Base-by-base conservation (phyloP, 2,797 vertebrate genomes). In the Anguilla obscura region DNA sequence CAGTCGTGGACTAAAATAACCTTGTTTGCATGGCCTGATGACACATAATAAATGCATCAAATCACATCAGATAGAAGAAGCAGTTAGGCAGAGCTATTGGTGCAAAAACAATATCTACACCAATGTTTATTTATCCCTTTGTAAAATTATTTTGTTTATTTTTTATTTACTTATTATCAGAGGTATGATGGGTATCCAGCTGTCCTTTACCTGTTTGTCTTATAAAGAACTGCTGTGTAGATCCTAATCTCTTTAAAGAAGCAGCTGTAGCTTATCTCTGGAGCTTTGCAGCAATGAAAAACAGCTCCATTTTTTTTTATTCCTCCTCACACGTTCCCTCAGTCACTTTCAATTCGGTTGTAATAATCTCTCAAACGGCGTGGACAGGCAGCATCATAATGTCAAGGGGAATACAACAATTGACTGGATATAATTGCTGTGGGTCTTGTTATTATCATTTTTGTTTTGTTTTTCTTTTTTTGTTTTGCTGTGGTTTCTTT, bases 221-320 rank as follows among this genome's bases (percentile, higher is more conserved):
- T 89, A 90, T 63, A 86, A 58, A 83, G 60, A 84, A 89, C 87
- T 71, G 18, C 86, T 88, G 50, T 89, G 85, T 88, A 88, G 88
- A 93, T 92, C 56, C 88, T 92, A 91, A 93, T 93, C 91, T 93
- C 24, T 27, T 86, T 91, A 92, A 90, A 92, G 30, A 85, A 90
- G 86, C 89, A 91, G 88, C 52, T 85, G 50, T 80, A 88, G 84
- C 89, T 90, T 90, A 91, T 88, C 90, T 91, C 63, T 56, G 0
- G 86, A 63, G 24, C 88, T 40, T 2, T 66, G 63, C 54, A 10
- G 82, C 33, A 63, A 87, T 90, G 86, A 54, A 91, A 40, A 92
- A 92, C 86, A n/a, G 76, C 79, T 21, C 3, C 0, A 48, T 89
- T 91, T 91, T 40, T 40, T 45, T 91, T 89, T 89, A 92, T 93